Base-by-base conservation (phyloP, 1,140 invertebrate genomes). In the Musca domestica region DNA sequence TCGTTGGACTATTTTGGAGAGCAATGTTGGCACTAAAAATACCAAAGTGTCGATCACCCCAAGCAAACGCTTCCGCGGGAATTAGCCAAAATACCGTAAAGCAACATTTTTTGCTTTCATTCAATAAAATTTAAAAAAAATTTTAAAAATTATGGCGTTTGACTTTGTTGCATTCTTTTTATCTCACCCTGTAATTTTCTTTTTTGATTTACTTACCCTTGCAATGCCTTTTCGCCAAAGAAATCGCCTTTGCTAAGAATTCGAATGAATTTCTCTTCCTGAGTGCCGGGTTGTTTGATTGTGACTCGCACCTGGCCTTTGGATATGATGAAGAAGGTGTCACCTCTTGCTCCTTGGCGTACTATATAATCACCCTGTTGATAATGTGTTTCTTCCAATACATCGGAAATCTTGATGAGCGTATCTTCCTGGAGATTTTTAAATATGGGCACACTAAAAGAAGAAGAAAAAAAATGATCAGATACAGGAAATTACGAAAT, bases 271-370 rank as follows among this genome's bases (percentile, higher is more conserved):
- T 95, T 93, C 76, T 97, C 95, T 71, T 96, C 94, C 47, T 87
- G 84, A 9, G 87, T 88, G 72, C 92, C 91, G 9, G 88, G 88
- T 74, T 90, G 89, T 76, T 94, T 95, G 77, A 95, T 96, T 10
- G 96, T 98, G 4, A 98, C 96, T 83, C 93, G 94, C 64, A 98
- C 96, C 84, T 93, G 90, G 80, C 98, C 98, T 83, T 94, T 95
- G 72, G 95, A 97, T 76, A 99, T 99, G 70, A 99, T 99, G 84
- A 98, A 99, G 87, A 99, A 99, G 2, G 97, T 99, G 77, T 99
- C 98, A 69, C 98, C 98, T 64, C 95, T 87, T 2, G 97, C 96
- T n/a, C 97, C 97, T 87, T 99, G 97, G 61, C 98, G 87, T 71
- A 99, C 92, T 76, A 99, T 98, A 82, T 98, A 98, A 79, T 99